A percentile compares a stretch with the other conserved stretches of the same genome.
phyloP scores from a whole-genome alignment of 2,888 invertebrate genomes.

The Masnerella sp. region DNA sequence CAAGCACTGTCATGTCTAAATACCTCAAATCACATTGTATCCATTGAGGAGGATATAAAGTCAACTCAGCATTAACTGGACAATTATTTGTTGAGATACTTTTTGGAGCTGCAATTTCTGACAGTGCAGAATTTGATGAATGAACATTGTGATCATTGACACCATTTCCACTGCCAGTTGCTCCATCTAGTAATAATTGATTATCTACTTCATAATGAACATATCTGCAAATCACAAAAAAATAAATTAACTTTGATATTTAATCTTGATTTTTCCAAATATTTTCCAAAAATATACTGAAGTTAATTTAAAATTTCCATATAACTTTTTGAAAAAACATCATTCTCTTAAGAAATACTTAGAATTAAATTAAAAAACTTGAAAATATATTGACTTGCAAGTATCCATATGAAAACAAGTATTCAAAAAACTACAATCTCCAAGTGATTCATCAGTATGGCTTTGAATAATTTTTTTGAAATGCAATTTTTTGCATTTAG shows the following conservation, averaged over 20 bases:
- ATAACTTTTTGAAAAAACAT: no score
- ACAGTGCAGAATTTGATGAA: constrained; percentile 11
- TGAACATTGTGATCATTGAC: constrained; percentile 26
- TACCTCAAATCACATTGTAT: constrained; percentile 97
- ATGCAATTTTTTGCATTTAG: constrained; percentile 92
- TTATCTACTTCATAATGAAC: constrained; percentile 98
- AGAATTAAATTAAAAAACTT: no score
- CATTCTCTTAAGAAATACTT: no score
- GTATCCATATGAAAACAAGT: constrained; percentile 99
- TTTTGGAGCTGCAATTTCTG: constrained; percentile 29
- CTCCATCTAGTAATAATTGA: constrained; percentile 61
- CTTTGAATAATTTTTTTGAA: constrained; percentile 97
- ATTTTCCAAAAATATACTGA: not conserved
- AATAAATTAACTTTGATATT: not conserved
- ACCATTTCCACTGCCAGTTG: constrained; percentile 52
- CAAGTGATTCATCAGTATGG: constrained; percentile 96
- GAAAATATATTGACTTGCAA: constrained; percentile 84
- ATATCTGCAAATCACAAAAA: constrained; percentile 81
- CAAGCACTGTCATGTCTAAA: constrained; percentile 93
- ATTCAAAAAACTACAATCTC: constrained; percentile 98
- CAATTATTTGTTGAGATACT: constrained; percentile 56
- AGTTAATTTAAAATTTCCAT: not conserved
- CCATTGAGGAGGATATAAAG: constrained; percentile 95
- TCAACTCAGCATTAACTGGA: constrained; percentile 79
- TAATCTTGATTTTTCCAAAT: no score